Evolutionary conservation across 2,888 invertebrate species (phyloP), one percentile per base, ranked within the genome.

Genomic region (Automeris io): DNA sequence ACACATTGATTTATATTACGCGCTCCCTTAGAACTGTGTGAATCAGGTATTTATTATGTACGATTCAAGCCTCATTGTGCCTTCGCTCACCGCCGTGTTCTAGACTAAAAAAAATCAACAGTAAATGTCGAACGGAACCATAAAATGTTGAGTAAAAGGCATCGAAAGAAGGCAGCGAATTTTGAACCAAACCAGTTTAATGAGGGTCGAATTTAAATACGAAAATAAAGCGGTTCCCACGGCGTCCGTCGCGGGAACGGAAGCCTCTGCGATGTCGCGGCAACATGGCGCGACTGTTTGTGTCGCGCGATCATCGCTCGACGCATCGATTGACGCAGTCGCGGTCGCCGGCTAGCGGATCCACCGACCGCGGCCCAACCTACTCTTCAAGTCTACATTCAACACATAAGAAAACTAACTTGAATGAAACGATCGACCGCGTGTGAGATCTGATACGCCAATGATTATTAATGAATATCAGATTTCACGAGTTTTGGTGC

Each of bases 131-230:
- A 83, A 82, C 82, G 81, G 85, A 83, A 79, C 81, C 72, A 83
- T 80, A 85, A 85, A 85, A 85, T 82, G 79, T 79, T 75, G 81
- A 83, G 86, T 82, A 83, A 85, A 85, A 86, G 83, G 83, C 85
- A 85, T 78, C 83, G 83, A 85, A 85, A 83, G 82, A 74, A 83
- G 85, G 85, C 86, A 83, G 85, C 83, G 74, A 85, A 85, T 86
- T 82, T 86, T 83, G 77, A 83, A 70, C 70, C 68, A 77, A 86
- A 86, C 86, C 83, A 70, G 86, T 86, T 86, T 86, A 85, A 85
- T 86, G 86, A 81, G 86, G 86, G 83, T 83, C 86, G 82, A 75
- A 86, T 86, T 85, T 82, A 81, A 83, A 86, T 85, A 82, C 69
- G 83, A 82, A 80, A 83, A 82, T 82, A 79, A 80, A 77, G 69